phyloP scores from a whole-genome alignment of 1,140 invertebrate genomes.

The Metaphire vulgaris region DNA sequence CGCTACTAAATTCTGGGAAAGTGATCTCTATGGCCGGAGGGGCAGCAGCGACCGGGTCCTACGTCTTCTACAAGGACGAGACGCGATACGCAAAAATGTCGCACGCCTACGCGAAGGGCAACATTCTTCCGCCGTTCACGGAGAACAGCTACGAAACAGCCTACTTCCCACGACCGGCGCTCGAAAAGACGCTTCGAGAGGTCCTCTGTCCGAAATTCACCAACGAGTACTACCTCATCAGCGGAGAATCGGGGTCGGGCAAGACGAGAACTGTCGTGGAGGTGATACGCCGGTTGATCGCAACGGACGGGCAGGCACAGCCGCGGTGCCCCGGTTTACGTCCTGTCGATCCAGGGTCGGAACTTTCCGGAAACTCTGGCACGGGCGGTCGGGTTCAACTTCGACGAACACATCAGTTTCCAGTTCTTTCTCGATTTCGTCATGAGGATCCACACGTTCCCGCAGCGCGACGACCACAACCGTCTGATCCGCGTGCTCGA shows the following conservation, averaged over 20 bases:
- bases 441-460: slow-evolving; percentile 16
- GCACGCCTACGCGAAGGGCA: slow-evolving; percentile 12
- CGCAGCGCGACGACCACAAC: slow-evolving; percentile 17
- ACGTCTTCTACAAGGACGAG: background rate
- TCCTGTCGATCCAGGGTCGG: slow-evolving; percentile 10
- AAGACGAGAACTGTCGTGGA: slow-evolving; percentile 17
- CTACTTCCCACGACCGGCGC: slow-evolving; percentile 7
- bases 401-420: slow-evolving; percentile 28
- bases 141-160: slow-evolving; percentile 17
- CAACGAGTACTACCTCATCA: slow-evolving; percentile 22
- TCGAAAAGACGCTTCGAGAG: slow-evolving; percentile 1
- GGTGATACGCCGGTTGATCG: slow-evolving; percentile 18
- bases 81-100: slow-evolving; percentile 11
- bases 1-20: background rate
- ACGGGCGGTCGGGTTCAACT: slow-evolving; percentile 17
- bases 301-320: background rate
- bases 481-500: slow-evolving; percentile 19
- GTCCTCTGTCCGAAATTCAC: slow-evolving; percentile 7
- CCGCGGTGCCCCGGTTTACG: slow-evolving; percentile 23
- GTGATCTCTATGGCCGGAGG: background rate
- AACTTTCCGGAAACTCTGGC: slow-evolving; percentile 22
- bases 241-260: slow-evolving; percentile 17
- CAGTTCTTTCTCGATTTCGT: slow-evolving; percentile 19
- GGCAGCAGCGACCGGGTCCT: background rate
- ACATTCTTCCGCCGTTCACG: slow-evolving; percentile 19